These are phyloP conservation scores for Cichladusa arquata DNA, from an alignment of 2,113 vertebrate genomes.

Conservation along the genomic window DNA sequence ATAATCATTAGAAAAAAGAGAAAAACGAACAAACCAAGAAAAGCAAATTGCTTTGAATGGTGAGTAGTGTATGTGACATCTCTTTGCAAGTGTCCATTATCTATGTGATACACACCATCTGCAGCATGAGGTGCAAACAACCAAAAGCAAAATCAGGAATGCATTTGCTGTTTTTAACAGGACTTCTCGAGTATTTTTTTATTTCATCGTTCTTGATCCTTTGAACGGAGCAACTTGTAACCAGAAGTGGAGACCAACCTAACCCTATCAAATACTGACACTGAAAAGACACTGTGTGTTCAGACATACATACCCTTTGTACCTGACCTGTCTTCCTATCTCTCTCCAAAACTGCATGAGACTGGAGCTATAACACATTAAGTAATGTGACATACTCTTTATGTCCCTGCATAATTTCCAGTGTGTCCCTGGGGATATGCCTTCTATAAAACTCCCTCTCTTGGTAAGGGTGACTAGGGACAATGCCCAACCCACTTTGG, in stretches of 20 bases:
- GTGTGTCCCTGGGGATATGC: background rate
- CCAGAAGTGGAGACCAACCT: background rate
- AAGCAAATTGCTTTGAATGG: background rate
- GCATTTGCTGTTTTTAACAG: background rate
- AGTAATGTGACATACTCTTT: background rate
- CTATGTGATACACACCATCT: background rate
- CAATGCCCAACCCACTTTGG: rapidly evolving
- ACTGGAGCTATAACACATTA: background rate
- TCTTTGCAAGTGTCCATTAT: background rate
- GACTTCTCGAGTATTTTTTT: background rate
- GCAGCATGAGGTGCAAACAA: background rate
- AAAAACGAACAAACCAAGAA: background rate
- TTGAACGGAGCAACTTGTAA: background rate
- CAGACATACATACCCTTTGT: background rate
- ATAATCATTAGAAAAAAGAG: background rate
- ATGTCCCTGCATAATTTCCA: background rate
- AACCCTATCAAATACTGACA: background rate
- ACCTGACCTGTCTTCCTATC: background rate
- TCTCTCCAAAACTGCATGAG: background rate
- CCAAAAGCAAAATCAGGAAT: background rate
- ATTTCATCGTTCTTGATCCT: background rate
- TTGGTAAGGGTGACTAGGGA: background rate
- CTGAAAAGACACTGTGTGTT: background rate
- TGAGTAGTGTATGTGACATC: background rate
- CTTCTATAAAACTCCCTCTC: background rate